Base-by-base conservation (phyloP, 2,113 vertebrate genomes). In the Podarcis raffonei region DNA sequence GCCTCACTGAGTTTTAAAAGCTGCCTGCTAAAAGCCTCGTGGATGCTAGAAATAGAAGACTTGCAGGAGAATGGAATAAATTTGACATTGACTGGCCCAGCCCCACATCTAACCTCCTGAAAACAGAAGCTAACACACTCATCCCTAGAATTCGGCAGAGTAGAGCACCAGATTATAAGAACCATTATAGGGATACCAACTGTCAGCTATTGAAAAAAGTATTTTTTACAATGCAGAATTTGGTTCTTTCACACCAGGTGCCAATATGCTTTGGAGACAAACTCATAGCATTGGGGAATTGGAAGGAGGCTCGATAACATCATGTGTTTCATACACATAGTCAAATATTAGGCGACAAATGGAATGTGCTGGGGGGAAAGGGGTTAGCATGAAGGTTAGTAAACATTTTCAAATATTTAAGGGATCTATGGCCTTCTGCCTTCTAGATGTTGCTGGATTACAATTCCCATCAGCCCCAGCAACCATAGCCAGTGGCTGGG, bases 1-100 rank as follows among this genome's bases (percentile, higher is more conserved):
- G 27, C 48, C 78, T 53, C 18, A 6, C 37, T 69, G 72, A 72
- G 23, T 87, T 87, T 89, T 76, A 80, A 81, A 84, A 87, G 27
- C 62, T 78, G 23, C 11, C 7, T 65, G 35, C 53, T 71, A 25
- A 11, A 90, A 83, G 22, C 37, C 83, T 16, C 84, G 79, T 42
- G 35, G 48, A 0, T 0, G 3, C 42, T 25, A 80, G 68, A 30
- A 74, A 83, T 37, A 62, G 9, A 78, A 74, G 62, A 5, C 30
- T 8, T 83, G 76, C 69, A 78, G 84, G 20, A 23, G 22, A 27
- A n/a, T 12, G 30, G 85, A 78, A 48, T 79, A 87, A 83, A 71
- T 20, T 82, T 30, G 42, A 6, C 53, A 39, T 72, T 81, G 39
- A 42, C 65, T 53, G 18, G 15, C 2, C 7, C 57, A 91, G 71